These are phyloP conservation scores for Eira barbara DNA, from an alignment of 2,113 vertebrate genomes.

Conservation along the genomic window DNA sequence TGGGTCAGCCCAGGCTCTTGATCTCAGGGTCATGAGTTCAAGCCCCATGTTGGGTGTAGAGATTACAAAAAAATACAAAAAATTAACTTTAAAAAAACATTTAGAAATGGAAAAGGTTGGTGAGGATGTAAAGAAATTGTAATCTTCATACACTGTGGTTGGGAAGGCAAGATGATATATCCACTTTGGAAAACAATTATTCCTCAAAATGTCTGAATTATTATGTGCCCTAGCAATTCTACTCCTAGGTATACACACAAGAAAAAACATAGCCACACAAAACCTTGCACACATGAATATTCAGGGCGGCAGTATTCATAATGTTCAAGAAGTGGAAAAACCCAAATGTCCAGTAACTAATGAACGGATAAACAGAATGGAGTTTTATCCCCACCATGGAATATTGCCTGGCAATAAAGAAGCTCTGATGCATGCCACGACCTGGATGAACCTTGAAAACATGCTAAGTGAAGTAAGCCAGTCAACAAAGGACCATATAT, in stretches of 20 bases:
- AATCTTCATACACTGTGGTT: background rate
- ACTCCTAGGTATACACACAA: background rate
- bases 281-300: background rate
- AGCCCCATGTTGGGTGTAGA: background rate
- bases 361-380: background rate
- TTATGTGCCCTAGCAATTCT: background rate
- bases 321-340: background rate
- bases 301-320: background rate
- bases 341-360: background rate
- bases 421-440: background rate
- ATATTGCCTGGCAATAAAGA: background rate
- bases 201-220: background rate
- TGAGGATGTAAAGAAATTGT: background rate
- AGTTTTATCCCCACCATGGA: background rate
- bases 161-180: background rate
- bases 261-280: background rate
- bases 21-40: background rate
- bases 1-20: background rate
- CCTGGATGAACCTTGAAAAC: background rate
- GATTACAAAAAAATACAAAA: background rate
- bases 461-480: background rate
- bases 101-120: background rate
- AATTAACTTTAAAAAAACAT: background rate
- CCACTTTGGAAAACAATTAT: background rate
- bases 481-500: background rate